phyloP scores from a whole-genome alignment of 2,888 invertebrate genomes.

The Disparrhopalites patrizii region DNA sequence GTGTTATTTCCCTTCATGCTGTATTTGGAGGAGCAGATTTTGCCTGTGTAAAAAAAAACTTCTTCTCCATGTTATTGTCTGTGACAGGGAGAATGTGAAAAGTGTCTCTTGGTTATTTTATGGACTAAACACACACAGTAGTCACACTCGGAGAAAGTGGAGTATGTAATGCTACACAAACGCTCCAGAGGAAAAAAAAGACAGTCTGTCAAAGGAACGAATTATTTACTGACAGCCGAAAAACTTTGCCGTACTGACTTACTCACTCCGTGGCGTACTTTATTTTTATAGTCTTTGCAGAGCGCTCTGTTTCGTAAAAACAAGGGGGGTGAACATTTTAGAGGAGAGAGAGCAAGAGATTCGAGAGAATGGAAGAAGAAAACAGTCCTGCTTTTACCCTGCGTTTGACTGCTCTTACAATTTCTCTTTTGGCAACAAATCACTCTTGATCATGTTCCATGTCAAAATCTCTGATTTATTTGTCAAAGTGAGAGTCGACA shows the following conservation, averaged over 20 bases:
- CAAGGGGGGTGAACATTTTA: too few species aligned
- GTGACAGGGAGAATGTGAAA: slow-evolving; percentile 2
- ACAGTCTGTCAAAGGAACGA: background rate
- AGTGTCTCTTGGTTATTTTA: slow-evolving; percentile 8
- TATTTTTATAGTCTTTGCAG: too few species aligned
- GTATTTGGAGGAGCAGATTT: too few species aligned
- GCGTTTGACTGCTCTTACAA: background rate
- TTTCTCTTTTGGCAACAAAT: background rate
- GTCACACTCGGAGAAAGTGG: too few species aligned
- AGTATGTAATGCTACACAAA: too few species aligned
- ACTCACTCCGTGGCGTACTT: too few species aligned
- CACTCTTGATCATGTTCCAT: slow-evolving; percentile 8
- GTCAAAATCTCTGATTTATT: slow-evolving; percentile 7
- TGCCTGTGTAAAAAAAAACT: too few species aligned
- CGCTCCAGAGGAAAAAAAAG: too few species aligned
- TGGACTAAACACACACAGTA: background rate
- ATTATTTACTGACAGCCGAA: background rate
- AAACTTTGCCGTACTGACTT: too few species aligned
- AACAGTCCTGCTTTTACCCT: background rate
- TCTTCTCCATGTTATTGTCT: slow-evolving; percentile 1
- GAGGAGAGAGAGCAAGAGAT: too few species aligned
- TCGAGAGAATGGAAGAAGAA: too few species aligned
- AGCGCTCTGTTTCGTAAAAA: too few species aligned
- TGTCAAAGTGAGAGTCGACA: slow-evolving; percentile 2
- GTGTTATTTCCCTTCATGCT: background rate